Evolutionary conservation across 1,140 invertebrate species (phyloP).

Genomic region (Leptinotarsa defecta): DNA sequence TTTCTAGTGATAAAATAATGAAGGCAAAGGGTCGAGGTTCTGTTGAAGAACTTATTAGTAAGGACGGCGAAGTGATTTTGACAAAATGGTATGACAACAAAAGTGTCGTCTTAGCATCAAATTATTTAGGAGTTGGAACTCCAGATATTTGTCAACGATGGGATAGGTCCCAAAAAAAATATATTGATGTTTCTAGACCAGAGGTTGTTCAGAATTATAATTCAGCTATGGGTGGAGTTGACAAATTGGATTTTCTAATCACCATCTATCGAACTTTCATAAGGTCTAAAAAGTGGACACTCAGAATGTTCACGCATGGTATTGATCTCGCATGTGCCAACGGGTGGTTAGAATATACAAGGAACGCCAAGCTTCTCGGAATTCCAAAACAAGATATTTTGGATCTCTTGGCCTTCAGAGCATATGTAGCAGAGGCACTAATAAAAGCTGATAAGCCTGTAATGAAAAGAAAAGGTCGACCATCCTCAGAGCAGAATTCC

Average conservation of each 20-base stretch:
- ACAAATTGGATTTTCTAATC: conserved; percentile 48
- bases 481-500: conserved; percentile 2
- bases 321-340: conserved; percentile 46
- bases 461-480: conserved; percentile 10
- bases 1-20: conserved; percentile 48
- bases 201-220: conserved; percentile 51
- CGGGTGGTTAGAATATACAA: conserved; percentile 47
- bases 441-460: conserved; percentile 3
- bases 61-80: conserved; percentile 2
- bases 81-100: conserved; percentile 25
- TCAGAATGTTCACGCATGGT: conserved; percentile 48
- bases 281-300: conserved; percentile 50
- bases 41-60: conserved; percentile 5
- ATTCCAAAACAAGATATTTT: conserved; percentile 31
- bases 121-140: conserved; percentile 44
- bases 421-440: conserved; percentile 18
- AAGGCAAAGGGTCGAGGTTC: conserved; percentile 12
- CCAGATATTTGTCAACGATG: conserved; percentile 26
- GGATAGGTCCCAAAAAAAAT: conserved; percentile 25
- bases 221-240: conserved; percentile 55
- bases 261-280: conserved; percentile 46
- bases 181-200: conserved; percentile 50
- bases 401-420: conserved; percentile 27
- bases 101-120: conserved; percentile 53
- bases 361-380: conserved; percentile 27